Evolutionary conservation across 2,888 invertebrate species (phyloP).

Genomic region (Dendrolimus pini): DNA sequence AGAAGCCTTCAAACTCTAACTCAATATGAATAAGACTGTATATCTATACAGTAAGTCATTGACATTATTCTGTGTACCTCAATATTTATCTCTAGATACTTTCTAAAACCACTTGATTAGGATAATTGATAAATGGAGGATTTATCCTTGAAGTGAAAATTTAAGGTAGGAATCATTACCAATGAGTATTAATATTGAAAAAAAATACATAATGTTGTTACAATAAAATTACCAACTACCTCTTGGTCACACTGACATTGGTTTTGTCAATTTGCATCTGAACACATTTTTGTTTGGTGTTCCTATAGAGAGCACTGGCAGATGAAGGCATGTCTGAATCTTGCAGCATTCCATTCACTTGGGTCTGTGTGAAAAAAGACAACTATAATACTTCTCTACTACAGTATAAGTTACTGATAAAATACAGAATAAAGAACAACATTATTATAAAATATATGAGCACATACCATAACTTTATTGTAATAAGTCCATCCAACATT

Average conservation of each 20-base stretch:
- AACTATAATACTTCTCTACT: constrained; percentile 2
- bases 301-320: constrained; percentile 57
- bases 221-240: constrained; percentile 26
- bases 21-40: too few relatives aligned
- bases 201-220: too few relatives aligned
- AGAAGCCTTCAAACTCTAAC: too few relatives aligned
- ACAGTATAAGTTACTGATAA: not conserved
- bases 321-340: constrained; percentile 70
- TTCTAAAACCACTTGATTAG: too few relatives aligned
- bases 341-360: constrained; percentile 68
- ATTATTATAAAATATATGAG: not conserved
- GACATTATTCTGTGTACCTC: too few relatives aligned
- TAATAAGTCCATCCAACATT: constrained; percentile 84
- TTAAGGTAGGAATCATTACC: too few relatives aligned
- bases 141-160: too few relatives aligned
- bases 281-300: constrained; percentile 53
- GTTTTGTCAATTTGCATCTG: constrained; percentile 69
- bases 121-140: too few relatives aligned
- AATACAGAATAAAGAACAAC: not conserved
- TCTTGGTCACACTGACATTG: constrained; percentile 65
- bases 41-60: too few relatives aligned
- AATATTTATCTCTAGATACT: too few relatives aligned
- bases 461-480: constrained; percentile 80
- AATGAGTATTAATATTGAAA: too few relatives aligned
- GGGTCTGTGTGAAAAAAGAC: constrained; percentile 41